Base-by-base conservation (phyloP, 2,113 vertebrate species). In the Neolamprologus cancellatus region DNA sequence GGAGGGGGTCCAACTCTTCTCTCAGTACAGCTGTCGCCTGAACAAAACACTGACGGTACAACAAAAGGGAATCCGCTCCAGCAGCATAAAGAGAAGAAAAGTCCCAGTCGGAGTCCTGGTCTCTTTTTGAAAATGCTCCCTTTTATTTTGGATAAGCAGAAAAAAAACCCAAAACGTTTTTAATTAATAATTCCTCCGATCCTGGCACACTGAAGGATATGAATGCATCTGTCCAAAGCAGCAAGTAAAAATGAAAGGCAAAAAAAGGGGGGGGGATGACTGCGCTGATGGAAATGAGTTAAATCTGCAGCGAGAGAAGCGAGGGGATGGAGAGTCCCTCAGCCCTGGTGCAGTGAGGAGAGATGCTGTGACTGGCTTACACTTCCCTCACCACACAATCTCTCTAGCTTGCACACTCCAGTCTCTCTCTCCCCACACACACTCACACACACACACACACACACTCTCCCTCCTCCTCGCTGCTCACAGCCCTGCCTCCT, bases 291-390 rank as follows among this genome's bases (percentile, higher is more conserved):
- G 82, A 93, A 93, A 89, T 93, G 93, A 92, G 91, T 89, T 92
- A 90, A 94, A 92, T 92, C 94, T 94, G 93, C 94, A 91, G 93
- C 83, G 86, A 94, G 89, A 87, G 91, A 91, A 90, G 92, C 88
- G 85, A 91, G 80, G 88, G 91, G 94, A 94, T 85, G 91, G 89
- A 90, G 89, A 91, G 91, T 95, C 94, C 93, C 95, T 94, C 91
- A 94, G 94, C 91, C 92, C 93, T 95, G 95, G 93, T 94, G 95
- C 95, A 95, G 94, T 95, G 93, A 93, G 87, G 91, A 95, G 93
- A 92, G 94, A 94, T 94, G 94, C 93, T 95, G 92, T 86, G 93
- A 92, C 94, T 95, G 94, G 92, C 93, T 93, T 92, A 92, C 92
- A 92, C 93, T 69, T 92, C 89, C 82, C 94, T 93, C 92, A 66